phyloP scores from a whole-genome alignment of 1,140 invertebrate genomes.

The Drosophila quadrilineata region DNA sequence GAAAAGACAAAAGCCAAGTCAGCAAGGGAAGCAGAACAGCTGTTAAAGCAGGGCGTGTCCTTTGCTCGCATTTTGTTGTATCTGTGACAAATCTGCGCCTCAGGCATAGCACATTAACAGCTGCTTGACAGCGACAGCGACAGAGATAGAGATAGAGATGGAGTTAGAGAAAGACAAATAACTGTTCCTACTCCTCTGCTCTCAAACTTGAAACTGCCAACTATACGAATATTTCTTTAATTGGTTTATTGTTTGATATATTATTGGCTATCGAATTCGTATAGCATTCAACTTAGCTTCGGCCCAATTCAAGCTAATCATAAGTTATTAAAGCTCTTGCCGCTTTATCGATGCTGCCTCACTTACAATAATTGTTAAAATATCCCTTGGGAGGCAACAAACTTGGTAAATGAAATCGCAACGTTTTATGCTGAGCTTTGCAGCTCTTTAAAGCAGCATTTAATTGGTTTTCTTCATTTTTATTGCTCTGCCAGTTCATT shows the following conservation, averaged over 20 bases:
- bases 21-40: constrained; percentile 2
- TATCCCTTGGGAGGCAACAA: constrained; percentile 4
- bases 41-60: no score
- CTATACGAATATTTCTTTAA: constrained; percentile 44
- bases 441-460: constrained; percentile 30
- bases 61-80: no score
- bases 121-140: neutral
- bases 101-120: constrained; percentile 42
- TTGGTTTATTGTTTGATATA: constrained; percentile 75
- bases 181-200: no score
- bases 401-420: constrained; percentile 8
- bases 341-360: neutral
- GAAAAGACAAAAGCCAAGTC: constrained; percentile 14
- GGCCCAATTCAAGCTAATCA: constrained; percentile 46
- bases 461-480: constrained; percentile 29
- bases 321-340: constrained; percentile 67
- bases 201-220: constrained; percentile 23
- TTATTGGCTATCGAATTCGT: constrained; percentile 29
- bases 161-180: neutral
- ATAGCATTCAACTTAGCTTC: constrained; percentile 7
- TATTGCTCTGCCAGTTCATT: constrained; percentile 24
- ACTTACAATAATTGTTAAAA: constrained; percentile 58
- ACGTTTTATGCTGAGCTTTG: constrained; percentile 30
- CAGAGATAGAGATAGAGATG: neutral
- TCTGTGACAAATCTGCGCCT: constrained; percentile 18